Evolutionary conservation across 37 sponge, comb jelly and placozoan genomes (phyloP).

Genomic region (Sycon ciliatum): DNA sequence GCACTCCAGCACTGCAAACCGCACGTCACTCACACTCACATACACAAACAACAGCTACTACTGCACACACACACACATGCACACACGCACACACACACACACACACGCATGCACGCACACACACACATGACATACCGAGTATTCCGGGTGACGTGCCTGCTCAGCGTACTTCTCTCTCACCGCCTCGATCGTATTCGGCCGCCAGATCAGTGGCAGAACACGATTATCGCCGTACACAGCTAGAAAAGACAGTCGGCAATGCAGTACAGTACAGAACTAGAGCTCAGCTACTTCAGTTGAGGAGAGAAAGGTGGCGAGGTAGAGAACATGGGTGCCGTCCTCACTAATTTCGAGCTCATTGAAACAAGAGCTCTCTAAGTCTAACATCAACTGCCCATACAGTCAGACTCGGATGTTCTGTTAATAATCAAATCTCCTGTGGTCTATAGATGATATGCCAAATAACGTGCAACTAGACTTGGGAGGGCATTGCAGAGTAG

Average conservation of each 20-base stretch:
- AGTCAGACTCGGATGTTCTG: too few species aligned
- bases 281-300: background rate
- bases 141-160: slow-evolving; percentile 1
- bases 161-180: background rate
- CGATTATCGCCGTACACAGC: background rate
- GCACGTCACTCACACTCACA: slow-evolving; percentile 45
- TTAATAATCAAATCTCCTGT: too few species aligned
- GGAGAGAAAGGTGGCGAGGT: too few species aligned
- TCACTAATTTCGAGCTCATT: too few species aligned
- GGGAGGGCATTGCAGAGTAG: too few species aligned
- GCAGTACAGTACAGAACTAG: background rate
- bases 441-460: too few species aligned
- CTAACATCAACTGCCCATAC: too few species aligned
- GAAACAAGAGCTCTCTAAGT: too few species aligned
- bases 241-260: background rate
- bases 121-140: background rate
- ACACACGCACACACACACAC: slow-evolving; percentile 17
- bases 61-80: slow-evolving; percentile 13
- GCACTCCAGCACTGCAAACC: too few species aligned
- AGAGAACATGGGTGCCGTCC: too few species aligned
- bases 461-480: too few species aligned
- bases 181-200: background rate
- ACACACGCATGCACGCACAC: slow-evolving; percentile 3
- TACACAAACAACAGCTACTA: slow-evolving; percentile 19
- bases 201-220: background rate